Conservation (phyloP, 2,113 vertebrate genomes). For the Atlantisia rogersi region DNA sequence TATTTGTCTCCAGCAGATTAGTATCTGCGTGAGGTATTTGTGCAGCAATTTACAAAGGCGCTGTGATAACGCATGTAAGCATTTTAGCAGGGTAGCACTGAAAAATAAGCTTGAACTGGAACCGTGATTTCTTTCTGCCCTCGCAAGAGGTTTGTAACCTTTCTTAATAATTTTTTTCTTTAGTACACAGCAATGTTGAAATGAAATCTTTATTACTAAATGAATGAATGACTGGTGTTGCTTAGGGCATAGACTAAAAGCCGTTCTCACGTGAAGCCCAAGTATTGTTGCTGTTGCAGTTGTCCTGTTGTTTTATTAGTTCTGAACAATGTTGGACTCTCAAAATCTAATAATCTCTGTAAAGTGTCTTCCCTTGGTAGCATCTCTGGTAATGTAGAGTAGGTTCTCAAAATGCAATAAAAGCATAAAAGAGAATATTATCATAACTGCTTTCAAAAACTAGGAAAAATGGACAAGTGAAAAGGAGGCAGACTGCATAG, state of each 20-base stretch:
- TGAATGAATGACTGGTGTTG: constrained; percentile 16
- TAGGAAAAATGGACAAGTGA: neutral
- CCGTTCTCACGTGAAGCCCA: neutral
- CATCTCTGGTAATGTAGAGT: constrained; percentile 11
- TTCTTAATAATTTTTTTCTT: constrained; percentile 14
- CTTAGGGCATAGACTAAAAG: constrained; percentile 18
- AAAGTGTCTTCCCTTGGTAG: neutral
- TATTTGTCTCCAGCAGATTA: neutral
- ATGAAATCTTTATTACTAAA: constrained; percentile 33
- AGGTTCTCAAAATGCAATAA: neutral
- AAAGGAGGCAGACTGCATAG: neutral
- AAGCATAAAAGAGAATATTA: neutral
- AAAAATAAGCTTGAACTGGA: constrained; percentile 13
- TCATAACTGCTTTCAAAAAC: neutral
- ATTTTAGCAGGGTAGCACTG: neutral
- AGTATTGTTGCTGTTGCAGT: neutral
- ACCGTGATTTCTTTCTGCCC: neutral
- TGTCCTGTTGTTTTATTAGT: constrained; percentile 58
- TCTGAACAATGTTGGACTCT: constrained; percentile 33
- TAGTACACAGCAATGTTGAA: neutral
- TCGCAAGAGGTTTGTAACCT: neutral
- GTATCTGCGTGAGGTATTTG: neutral
- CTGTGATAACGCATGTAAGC: neutral
- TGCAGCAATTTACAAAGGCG: neutral
- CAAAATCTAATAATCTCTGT: constrained; percentile 33